Conservation (phyloP, 2,888 invertebrate genomes). For the Hydropsyche betteni region DNA sequence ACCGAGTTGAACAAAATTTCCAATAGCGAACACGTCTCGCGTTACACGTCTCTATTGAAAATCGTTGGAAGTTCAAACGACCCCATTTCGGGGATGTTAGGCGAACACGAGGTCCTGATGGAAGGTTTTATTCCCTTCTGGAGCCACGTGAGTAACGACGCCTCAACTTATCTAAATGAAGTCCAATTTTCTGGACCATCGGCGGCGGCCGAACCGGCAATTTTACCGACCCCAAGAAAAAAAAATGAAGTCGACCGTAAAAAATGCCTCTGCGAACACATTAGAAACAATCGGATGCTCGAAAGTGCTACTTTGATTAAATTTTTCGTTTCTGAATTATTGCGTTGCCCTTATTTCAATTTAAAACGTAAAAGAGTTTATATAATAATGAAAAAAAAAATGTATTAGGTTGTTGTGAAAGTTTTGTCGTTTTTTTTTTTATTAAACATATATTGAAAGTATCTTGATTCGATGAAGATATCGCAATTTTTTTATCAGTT, state of each 20-base stretch:
- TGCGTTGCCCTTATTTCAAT: no score
- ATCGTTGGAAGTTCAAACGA: not conserved
- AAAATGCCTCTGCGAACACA: not conserved
- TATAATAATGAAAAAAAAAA: no score
- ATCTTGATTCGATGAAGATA: no score
- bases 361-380: no score
- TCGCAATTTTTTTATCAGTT: no score
- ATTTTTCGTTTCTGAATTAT: no score
- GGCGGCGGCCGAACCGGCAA: conserved; percentile 34
- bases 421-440: no score
- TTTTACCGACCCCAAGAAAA: not conserved
- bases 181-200: conserved; percentile 47
- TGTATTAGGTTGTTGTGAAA: no score
- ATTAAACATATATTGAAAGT: no score
- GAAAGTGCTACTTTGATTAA: not conserved
- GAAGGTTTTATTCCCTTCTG: not conserved
- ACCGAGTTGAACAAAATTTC: no score
- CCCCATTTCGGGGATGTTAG: not conserved
- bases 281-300: conserved; percentile 7
- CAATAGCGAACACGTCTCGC: not conserved
- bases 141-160: conserved; percentile 40
- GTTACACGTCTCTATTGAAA: conserved; percentile 9
- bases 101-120: not conserved
- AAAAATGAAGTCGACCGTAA: not conserved
- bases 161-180: conserved; percentile 47